Evolutionary conservation across 2,888 invertebrate species (phyloP).

Genomic region (Lamellibrachia satsuma): DNA sequence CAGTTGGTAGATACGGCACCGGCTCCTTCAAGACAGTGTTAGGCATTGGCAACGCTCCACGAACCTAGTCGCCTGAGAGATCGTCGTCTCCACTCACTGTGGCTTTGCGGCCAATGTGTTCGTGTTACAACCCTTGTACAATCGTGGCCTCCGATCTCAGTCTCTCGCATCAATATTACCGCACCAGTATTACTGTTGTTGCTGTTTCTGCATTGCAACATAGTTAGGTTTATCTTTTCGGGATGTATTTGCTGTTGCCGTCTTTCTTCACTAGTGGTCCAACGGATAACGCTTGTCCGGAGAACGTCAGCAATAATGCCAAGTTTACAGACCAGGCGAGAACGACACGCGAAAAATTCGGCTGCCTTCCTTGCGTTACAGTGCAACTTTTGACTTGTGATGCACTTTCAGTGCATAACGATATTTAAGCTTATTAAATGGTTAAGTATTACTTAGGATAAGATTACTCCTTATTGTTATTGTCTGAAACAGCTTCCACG

Average conservation of each 20-base stretch:
- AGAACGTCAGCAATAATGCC: neutral
- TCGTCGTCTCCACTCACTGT: neutral
- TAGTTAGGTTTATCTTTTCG: neutral
- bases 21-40: constrained; percentile 62
- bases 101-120: neutral
- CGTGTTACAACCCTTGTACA: neutral
- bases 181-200: neutral
- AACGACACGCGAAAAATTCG: no score
- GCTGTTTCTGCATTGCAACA: neutral
- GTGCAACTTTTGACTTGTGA: neutral
- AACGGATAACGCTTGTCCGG: neutral
- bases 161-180: neutral
- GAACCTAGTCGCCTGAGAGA: constrained; percentile 45
- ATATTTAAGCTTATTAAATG: neutral
- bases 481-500: neutral
- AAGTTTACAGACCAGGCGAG: neutral
- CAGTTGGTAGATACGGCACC: constrained; percentile 59
- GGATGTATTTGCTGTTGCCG: neutral
- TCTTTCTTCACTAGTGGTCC: neutral
- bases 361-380: neutral
- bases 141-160: neutral
- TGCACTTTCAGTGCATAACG: neutral
- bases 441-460: neutral
- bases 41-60: constrained; percentile 61
- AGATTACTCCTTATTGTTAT: neutral